Conservation (phyloP, 2,888 invertebrate species). For the Leptothorax acervorum region DNA sequence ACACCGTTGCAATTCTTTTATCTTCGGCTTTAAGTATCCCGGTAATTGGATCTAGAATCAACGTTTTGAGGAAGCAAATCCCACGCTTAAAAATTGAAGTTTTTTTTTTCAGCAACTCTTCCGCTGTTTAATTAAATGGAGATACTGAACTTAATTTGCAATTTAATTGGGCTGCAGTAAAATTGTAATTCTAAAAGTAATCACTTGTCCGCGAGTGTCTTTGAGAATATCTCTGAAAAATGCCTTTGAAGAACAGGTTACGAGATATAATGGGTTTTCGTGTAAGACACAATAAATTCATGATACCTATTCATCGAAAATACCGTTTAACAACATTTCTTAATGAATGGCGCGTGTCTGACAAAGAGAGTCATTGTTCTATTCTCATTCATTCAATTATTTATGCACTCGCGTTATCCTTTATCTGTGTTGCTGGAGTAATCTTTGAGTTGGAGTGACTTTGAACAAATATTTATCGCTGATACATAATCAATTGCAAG, state of each 20-base stretch:
- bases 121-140: not conserved
- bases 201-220: not conserved
- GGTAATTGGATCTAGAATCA: not conserved
- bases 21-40: not conserved
- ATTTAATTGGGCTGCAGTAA: constrained; percentile 6
- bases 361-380: not conserved
- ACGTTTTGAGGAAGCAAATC: not conserved
- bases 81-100: not conserved
- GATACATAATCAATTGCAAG: not conserved
- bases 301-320: not conserved
- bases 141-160: not conserved
- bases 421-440: not conserved
- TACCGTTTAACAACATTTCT: constrained; percentile 2
- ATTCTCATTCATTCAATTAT: constrained; percentile 23
- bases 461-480: constrained; percentile 17
- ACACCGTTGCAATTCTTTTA: constrained; percentile 1
- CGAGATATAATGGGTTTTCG: not conserved
- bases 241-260: not conserved
- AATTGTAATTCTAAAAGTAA: not conserved
- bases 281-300: not conserved
- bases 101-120: not conserved
- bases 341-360: constrained; percentile 7
- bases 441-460: not conserved
- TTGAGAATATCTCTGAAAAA: not conserved
- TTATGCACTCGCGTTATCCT: not conserved